phyloP scores from a whole-genome alignment of 2,113 vertebrate genomes.

The Otocyon megalotis region DNA sequence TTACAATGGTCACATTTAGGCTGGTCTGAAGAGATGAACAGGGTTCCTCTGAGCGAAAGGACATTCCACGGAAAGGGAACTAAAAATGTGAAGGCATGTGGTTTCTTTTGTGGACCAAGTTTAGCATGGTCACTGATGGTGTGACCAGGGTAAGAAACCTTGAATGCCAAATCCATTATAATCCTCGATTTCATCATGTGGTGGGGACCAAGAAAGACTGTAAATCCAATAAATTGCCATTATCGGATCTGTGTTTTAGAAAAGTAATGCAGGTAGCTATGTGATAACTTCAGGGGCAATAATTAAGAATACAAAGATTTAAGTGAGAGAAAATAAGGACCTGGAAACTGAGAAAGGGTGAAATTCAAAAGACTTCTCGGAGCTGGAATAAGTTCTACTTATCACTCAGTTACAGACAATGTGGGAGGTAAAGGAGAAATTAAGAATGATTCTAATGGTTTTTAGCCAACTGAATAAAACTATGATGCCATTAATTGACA shows the following conservation, averaged over 20 bases:
- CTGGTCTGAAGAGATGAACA: not conserved
- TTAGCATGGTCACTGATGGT: not conserved
- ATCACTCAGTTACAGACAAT: not conserved
- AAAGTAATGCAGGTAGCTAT: not conserved
- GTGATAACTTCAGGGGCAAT: not conserved
- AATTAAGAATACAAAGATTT: slow-evolving; percentile 31
- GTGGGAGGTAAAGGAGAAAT: not conserved
- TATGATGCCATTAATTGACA: not conserved
- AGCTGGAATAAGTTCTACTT: not conserved
- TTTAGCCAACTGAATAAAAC: not conserved
- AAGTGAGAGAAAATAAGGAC: not conserved
- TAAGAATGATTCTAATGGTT: not conserved
- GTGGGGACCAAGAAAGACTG: not conserved
- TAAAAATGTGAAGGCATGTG: not conserved
- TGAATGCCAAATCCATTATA: not conserved
- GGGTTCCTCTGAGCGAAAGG: not conserved
- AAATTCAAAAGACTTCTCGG: slow-evolving; percentile 18
- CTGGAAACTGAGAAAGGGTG: not conserved
- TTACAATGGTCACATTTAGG: not conserved
- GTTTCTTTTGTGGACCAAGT: not conserved
- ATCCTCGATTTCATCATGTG: not conserved
- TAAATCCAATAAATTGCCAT: not conserved
- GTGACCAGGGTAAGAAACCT: not conserved
- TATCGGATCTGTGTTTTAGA: not conserved
- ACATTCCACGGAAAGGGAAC: not conserved